These are phyloP conservation scores for Drosophila fuyamai DNA, from an alignment of 1,140 invertebrate genomes.

Conservation along the genomic window DNA sequence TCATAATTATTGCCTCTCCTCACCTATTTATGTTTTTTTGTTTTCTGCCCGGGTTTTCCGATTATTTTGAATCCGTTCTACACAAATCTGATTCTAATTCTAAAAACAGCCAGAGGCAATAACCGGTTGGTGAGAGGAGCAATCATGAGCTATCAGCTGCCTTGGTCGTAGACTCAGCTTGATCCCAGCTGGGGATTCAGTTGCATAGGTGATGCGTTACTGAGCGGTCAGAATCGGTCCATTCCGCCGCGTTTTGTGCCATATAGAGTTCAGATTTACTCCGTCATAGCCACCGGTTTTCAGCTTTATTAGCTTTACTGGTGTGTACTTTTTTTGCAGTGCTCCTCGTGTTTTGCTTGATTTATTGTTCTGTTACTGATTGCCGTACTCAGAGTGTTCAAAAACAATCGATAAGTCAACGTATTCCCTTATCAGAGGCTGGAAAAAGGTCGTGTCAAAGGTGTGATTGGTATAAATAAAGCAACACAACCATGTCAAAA, in stretches of 20 bases:
- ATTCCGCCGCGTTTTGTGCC: conserved; percentile 9
- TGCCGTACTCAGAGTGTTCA: not conserved
- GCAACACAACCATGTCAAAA: not conserved
- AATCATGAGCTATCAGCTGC: conserved; percentile 1
- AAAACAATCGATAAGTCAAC: not conserved
- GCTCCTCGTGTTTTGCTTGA: conserved; percentile 6
- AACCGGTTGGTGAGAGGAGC: conserved; percentile 15
- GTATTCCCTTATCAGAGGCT: conserved; percentile 28
- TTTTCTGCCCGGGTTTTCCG: conserved; percentile 9
- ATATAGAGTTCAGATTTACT: not conserved
- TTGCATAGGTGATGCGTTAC: conserved; percentile 26
- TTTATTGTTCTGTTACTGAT: conserved; percentile 2
- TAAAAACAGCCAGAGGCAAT: not conserved
- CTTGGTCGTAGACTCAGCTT: not conserved
- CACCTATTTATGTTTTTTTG: not conserved
- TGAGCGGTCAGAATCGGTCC: conserved; percentile 26
- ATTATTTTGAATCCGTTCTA: conserved; percentile 1
- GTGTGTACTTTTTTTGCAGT: conserved; percentile 1
- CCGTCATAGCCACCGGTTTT: conserved; percentile 21
- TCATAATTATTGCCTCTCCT: conserved; percentile 6
- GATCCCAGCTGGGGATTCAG: conserved; percentile 7
- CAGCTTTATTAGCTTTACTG: not conserved
- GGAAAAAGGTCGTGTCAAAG: conserved; percentile 35
- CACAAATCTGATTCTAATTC: conserved; percentile 10
- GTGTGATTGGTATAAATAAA: conserved; percentile 18